Base-by-base conservation (phyloP, 2,888 invertebrate genomes). In the Tetanocera ferruginea region DNA sequence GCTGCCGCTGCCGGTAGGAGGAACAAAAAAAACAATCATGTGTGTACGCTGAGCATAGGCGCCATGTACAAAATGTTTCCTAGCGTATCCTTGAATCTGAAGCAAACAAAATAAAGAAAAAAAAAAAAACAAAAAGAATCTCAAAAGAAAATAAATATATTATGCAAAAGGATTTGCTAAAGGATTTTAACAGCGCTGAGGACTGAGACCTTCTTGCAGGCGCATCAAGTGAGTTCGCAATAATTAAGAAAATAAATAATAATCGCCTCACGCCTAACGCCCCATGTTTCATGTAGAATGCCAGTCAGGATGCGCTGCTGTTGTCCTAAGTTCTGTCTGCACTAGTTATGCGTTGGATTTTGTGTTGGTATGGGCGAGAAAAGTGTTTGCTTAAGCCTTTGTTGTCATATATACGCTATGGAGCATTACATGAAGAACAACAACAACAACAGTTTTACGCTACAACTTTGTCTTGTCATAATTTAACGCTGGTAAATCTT, bases 181-280 rank as follows among this genome's bases (percentile, higher is more conserved):
- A 72, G 60, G 73, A 57, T 64, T 49, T 64, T 62, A 43, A 5
- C 9, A 34, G 25, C 43, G 73, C 23, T 62, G 28, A 43, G 37
- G 5, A 23, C 37, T 23, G 25, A 34, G 43, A 17, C 25, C 28
- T 37, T 71, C 71, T 49, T 34, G 25, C 17, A 1, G 43, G 19
- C 28, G 57, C 9, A 51, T 9, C 28, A 28, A 62, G 23, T 57
- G 52, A 25, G 60, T 1, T 83, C 84, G 85, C 83, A 85, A 84
- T 86, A 86, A 86, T 86, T 86, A 86, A 87, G 86, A 86, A 86
- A 87, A 86, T 86, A 86, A 86, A 86, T 86, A 86, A 86, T 86
- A 86, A 86, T 86, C 86, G 85, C 82, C 55, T 55, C 66, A 34
- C 28, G 51, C 55, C n/a, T n/a, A n/a, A n/a, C n/a, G n/a, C n/a